Percentiles rank a stretch among this genome's conserved stretches.
These are phyloP conservation scores for Butorides virescens DNA, from an alignment of 2,113 vertebrate species.

Conservation along the genomic window DNA sequence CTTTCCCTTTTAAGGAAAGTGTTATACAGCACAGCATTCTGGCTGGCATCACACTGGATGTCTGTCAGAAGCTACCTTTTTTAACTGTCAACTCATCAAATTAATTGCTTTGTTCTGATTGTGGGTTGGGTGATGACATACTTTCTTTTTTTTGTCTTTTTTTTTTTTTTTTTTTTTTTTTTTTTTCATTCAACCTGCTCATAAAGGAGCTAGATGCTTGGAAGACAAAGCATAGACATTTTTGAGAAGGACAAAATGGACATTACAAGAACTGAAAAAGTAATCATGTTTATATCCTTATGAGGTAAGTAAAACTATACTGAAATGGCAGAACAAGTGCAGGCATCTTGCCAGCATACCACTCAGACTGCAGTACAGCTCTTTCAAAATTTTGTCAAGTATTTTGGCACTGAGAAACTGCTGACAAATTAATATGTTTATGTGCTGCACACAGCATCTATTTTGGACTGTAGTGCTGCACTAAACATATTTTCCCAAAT, in stretches of 20 bases:
- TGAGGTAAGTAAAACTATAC: slow-evolving; percentile 32
- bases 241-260: slow-evolving; percentile 51
- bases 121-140: not conserved
- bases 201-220: not conserved
- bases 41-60: slow-evolving; percentile 10
- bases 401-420: slow-evolving; percentile 49
- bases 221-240: not conserved
- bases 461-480: not conserved
- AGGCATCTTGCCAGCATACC: slow-evolving; percentile 49
- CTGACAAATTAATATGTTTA: slow-evolving; percentile 67
- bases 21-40: not conserved
- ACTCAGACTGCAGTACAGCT: slow-evolving; percentile 15
- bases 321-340: slow-evolving; percentile 26
- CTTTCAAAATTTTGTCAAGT: slow-evolving; percentile 42
- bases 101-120: slow-evolving; percentile 52
- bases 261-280: slow-evolving; percentile 18
- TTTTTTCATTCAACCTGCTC: not conserved
- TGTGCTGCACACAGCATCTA: slow-evolving; percentile 4
- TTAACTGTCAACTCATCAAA: slow-evolving; percentile 49
- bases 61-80: slow-evolving; percentile 53
- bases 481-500: slow-evolving; percentile 48
- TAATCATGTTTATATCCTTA: slow-evolving; percentile 45
- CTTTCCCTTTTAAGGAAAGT: slow-evolving; percentile 25
- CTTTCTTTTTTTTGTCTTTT: too few species aligned
- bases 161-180: not conserved